phyloP scores from a whole-genome alignment of 2,113 vertebrate genomes.

The Chaetodon auriga region DNA sequence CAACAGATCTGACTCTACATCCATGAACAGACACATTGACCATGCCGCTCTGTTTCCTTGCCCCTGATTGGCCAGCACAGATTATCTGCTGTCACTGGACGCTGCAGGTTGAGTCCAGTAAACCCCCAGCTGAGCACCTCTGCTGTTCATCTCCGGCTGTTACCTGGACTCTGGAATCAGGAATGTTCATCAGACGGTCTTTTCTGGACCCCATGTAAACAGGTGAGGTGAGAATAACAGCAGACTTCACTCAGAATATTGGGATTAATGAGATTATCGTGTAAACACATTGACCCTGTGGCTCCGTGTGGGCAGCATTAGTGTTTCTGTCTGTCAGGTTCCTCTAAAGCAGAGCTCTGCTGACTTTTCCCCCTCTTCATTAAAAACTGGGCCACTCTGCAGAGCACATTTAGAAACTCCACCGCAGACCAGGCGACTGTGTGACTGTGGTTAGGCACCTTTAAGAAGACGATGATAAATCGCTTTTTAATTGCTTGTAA shows the following conservation, averaged over 20 bases:
- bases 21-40: too few relatives aligned
- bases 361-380: constrained; percentile 61
- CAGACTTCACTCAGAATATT: neutral
- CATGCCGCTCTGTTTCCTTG: too few relatives aligned
- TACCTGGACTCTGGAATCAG: neutral
- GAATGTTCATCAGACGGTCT: too few relatives aligned
- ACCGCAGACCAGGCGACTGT: constrained; percentile 73
- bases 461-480: constrained; percentile 71
- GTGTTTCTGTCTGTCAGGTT: constrained; percentile 49
- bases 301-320: constrained; percentile 12
- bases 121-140: too few relatives aligned
- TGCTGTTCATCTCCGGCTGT: too few relatives aligned
- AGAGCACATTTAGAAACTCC: constrained; percentile 53
- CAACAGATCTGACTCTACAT: too few relatives aligned
- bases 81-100: too few relatives aligned
- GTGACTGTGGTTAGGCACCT: constrained; percentile 78
- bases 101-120: too few relatives aligned
- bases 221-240: neutral
- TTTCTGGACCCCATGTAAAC: too few relatives aligned
- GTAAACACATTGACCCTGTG: neutral
- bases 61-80: too few relatives aligned
- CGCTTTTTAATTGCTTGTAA: constrained; percentile 78
- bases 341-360: neutral
- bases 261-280: neutral
- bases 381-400: constrained; percentile 54